Conservation (phyloP, 1,140 invertebrate species). For the Coboldia fuscipes region DNA sequence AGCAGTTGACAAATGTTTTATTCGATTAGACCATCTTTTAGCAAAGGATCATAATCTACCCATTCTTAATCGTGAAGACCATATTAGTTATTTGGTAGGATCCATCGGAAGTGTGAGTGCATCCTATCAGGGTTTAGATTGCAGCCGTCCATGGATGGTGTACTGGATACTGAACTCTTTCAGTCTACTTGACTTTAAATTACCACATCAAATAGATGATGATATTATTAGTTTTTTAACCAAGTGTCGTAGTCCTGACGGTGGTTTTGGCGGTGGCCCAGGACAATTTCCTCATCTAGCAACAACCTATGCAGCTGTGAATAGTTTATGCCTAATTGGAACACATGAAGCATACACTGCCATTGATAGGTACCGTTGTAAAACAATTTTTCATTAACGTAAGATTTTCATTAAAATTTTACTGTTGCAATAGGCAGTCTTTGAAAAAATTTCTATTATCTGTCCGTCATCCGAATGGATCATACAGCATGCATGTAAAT, state of each 20-base stretch:
- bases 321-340: conserved; percentile 73
- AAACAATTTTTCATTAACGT: neutral
- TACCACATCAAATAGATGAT: conserved; percentile 36
- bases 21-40: conserved; percentile 29
- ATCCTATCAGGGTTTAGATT: conserved; percentile 66
- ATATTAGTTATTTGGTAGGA: conserved; percentile 44
- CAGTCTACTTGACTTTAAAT: conserved; percentile 56
- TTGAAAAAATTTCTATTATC: conserved; percentile 58
- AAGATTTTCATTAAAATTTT: conserved; percentile 1
- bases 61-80: conserved; percentile 35
- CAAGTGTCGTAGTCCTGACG: conserved; percentile 56
- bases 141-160: conserved; percentile 84
- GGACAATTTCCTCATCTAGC: conserved; percentile 82
- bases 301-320: conserved; percentile 91
- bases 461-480: conserved; percentile 58
- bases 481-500: conserved; percentile 74
- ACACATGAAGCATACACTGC: conserved; percentile 66
- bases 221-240: conserved; percentile 39
- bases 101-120: conserved; percentile 41
- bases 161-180: conserved; percentile 90
- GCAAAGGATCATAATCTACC: conserved; percentile 35
- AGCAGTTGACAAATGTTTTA: conserved; percentile 36
- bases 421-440: conserved; percentile 31
- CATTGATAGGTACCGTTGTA: conserved; percentile 55
- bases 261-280: conserved; percentile 89